These are phyloP conservation scores for Oligia latruncula DNA, from an alignment of 2,888 invertebrate species.

Conservation along the genomic window DNA sequence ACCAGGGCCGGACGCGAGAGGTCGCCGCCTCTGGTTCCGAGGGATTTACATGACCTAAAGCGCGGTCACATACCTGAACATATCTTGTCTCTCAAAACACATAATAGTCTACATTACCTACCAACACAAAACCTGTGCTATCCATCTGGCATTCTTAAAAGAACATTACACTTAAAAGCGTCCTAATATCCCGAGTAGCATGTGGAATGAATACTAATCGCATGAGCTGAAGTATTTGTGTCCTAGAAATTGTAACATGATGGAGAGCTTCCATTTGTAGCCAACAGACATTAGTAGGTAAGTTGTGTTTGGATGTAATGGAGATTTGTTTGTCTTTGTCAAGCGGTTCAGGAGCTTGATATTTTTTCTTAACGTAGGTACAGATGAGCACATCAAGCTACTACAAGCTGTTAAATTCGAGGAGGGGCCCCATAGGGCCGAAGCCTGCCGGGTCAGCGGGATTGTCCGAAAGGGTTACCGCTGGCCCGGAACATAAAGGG, in stretches of 20 bases:
- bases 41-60: too few relatives aligned
- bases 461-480: too few relatives aligned
- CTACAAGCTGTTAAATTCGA: too few relatives aligned
- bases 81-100: neutral
- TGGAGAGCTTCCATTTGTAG: slow-evolving; percentile 39
- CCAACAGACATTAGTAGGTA: slow-evolving; percentile 20
- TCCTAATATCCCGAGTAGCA: slow-evolving; percentile 40
- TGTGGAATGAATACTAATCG: slow-evolving; percentile 55
- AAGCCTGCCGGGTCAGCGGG: too few relatives aligned
- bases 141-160: slow-evolving; percentile 2
- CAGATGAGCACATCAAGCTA: too few relatives aligned
- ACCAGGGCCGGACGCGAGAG: too few relatives aligned
- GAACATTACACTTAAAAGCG: slow-evolving; percentile 28
- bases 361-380: neutral
- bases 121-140: neutral
- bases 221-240: slow-evolving; percentile 26
- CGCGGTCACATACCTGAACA: neutral
- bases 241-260: slow-evolving; percentile 33
- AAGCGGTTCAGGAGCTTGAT: neutral
- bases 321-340: slow-evolving; percentile 17
- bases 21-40: too few relatives aligned
- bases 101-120: slow-evolving; percentile 10
- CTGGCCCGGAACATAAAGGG: too few relatives aligned
- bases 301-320: slow-evolving; percentile 24
- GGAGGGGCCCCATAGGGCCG: too few relatives aligned